Base-by-base conservation (phyloP, 2,888 invertebrate genomes). In the Amphimallon solstitiale region DNA sequence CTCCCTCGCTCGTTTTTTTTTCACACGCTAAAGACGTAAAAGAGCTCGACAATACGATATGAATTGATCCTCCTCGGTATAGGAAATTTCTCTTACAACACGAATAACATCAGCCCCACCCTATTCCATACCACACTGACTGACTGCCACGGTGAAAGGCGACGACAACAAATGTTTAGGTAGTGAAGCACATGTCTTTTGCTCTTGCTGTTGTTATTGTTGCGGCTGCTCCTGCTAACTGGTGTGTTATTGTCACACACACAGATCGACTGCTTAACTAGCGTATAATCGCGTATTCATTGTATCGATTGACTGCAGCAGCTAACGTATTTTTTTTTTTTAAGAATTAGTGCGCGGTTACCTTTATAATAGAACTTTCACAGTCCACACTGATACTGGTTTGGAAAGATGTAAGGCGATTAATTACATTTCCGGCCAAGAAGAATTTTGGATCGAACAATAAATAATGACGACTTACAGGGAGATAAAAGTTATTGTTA, bases 111-210 rank as follows among this genome's bases (percentile, higher is more conserved):
- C 23, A 17, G n/a, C 43, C 56, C 56, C 56, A 29, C 43, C 56
- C 56, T 29, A 23, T 45, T n/a, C 23, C 29, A 43, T 29, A 59
- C 56, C 56, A 34, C 56, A 59, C 43, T 43, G 43, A 21, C 38
- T 21, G 40, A 46, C 46, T 21, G 14, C 51, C 49, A n/a, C n/a
- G n/a, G 62, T 62, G 62, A 62, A 62, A 62, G 62, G 62, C 49
- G 62, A 35, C 60, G 62, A 35, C 60, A 60, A 51, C 62, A 49
- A 62, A 62, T 51, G 40, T 14, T 40, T 49, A 62, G 62, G 62
- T 62, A 62, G 62, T 38, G 48, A 23, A 51, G 62, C 62, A 62
- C 49, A 62, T 62, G 62, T 51, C 62, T 62, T 62, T 48, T 59
- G 56, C 56, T 59, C 56, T 59, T 34, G 43, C 56, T 59, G 45